Evolutionary conservation across 2,888 invertebrate genomes (phyloP).

Genomic region (Caenorhabditis sulstoni): DNA sequence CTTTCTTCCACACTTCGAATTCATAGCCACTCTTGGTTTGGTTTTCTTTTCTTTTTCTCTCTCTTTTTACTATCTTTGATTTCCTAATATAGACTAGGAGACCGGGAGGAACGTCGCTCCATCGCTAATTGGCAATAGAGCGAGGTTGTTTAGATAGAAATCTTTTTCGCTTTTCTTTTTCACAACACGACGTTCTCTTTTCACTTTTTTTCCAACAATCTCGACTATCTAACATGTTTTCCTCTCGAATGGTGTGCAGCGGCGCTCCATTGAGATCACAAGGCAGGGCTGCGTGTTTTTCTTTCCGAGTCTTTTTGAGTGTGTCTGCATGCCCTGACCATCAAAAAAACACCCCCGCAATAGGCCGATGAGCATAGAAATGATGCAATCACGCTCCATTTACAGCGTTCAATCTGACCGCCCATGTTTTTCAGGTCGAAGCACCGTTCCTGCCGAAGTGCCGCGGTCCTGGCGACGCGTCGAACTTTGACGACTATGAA

Average conservation of each 20-base stretch:
- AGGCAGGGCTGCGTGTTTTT: slow-evolving; percentile 6
- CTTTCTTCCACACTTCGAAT: slow-evolving; percentile 14
- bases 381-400: too few relatives aligned
- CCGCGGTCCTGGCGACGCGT: slow-evolving; percentile 98
- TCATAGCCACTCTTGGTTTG: slow-evolving; percentile 40
- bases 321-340: neutral
- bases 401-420: too few relatives aligned
- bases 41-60: slow-evolving; percentile 23
- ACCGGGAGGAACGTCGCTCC: too few relatives aligned
- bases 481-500: slow-evolving; percentile 99
- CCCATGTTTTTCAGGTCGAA: slow-evolving; percentile 87
- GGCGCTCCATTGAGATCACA: slow-evolving; percentile 5
- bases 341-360: neutral
- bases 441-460: slow-evolving; percentile 99
- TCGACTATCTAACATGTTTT: too few relatives aligned
- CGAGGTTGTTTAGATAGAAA: too few relatives aligned
- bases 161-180: neutral
- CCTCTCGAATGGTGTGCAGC: too few relatives aligned
- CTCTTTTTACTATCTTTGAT: slow-evolving; percentile 2
- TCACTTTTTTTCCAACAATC: too few relatives aligned
- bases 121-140: too few relatives aligned
- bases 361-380: too few relatives aligned
- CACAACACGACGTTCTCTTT: too few relatives aligned
- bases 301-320: neutral
- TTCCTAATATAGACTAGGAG: neutral